phyloP scores from a whole-genome alignment of 2,797 vertebrate genomes.

The Oryzias dopingdopingensis region DNA sequence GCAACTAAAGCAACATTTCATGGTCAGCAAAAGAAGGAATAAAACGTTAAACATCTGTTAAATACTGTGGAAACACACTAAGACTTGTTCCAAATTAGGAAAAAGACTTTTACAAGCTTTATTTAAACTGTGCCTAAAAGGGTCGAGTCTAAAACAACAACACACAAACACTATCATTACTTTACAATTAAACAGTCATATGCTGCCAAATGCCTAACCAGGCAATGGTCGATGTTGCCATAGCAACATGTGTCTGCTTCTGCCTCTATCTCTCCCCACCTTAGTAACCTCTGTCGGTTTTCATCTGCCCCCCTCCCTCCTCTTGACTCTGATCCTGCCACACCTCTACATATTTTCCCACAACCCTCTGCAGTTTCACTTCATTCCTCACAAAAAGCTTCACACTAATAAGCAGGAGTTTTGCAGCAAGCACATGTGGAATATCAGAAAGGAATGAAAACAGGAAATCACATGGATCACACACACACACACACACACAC shows the following conservation, averaged over 20 bases:
- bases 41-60: no score
- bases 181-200: no score
- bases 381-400: constrained; percentile 43
- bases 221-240: no score
- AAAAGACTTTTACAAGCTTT: no score
- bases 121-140: no score
- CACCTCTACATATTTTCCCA: constrained; percentile 68
- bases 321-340: constrained; percentile 1
- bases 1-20: no score
- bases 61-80: no score
- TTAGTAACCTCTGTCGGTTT: constrained; percentile 9
- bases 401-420: constrained; percentile 41
- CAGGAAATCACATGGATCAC: constrained; percentile 56
- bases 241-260: constrained; percentile 3
- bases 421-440: constrained; percentile 40
- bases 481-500: constrained; percentile 19
- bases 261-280: not conserved
- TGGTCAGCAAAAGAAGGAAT: no score
- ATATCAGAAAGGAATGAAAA: constrained; percentile 64
- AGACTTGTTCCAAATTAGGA: no score
- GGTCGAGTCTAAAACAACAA: no score
- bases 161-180: no score
- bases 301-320: constrained; percentile 6
- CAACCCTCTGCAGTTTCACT: constrained; percentile 56
- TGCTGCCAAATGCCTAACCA: no score